Evolutionary conservation across 2,113 vertebrate species (phyloP).

Genomic region (Theropithecus gelada): DNA sequence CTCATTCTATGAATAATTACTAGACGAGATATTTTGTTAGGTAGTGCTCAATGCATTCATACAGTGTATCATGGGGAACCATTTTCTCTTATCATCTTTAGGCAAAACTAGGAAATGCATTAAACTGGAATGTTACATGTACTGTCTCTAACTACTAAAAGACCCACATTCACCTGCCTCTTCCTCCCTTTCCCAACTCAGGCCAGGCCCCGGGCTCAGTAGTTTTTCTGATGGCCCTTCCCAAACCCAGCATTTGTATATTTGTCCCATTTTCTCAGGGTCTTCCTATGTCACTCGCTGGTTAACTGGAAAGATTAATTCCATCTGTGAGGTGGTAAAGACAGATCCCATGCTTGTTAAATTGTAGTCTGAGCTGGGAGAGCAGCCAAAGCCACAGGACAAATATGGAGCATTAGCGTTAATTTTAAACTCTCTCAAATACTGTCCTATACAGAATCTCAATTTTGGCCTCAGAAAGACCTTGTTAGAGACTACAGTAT

Average conservation of each 20-base stretch:
- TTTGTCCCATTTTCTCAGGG: background rate
- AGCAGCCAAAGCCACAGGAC: constrained; percentile 35
- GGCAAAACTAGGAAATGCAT: background rate
- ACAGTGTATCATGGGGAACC: background rate
- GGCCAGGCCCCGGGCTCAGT: background rate
- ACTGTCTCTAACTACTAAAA: background rate
- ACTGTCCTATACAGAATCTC: background rate
- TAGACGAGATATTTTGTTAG: background rate
- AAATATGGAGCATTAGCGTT: constrained; percentile 15
- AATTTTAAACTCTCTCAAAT: constrained; percentile 19
- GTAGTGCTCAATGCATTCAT: background rate
- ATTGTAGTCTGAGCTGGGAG: background rate
- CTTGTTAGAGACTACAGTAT: background rate
- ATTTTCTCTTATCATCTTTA: background rate
- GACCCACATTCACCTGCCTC: background rate
- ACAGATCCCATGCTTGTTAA: constrained; percentile 5
- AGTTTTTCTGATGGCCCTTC: background rate
- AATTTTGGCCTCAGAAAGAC: constrained; percentile 23
- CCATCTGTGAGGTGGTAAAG: constrained; percentile 35
- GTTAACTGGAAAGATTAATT: constrained; percentile 53
- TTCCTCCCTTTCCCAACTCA: background rate
- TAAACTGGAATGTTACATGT: background rate
- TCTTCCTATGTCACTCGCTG: constrained; percentile 12
- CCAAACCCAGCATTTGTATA: background rate
- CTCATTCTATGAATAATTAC: background rate